These are phyloP conservation scores for Hartigia nigra DNA, from an alignment of 2,888 invertebrate species.

Conservation along the genomic window DNA sequence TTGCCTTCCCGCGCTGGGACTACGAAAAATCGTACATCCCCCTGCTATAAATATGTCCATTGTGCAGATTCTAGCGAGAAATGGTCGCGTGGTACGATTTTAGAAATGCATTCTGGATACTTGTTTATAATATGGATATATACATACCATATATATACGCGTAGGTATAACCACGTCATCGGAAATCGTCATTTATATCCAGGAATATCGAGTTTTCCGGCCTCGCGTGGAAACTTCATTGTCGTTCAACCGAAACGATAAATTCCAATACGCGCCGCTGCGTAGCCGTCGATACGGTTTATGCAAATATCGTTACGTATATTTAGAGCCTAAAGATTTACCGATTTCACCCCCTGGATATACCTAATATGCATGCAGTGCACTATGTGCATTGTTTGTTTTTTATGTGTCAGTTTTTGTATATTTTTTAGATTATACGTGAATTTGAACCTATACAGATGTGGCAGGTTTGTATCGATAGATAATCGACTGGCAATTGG, in stretches of 20 bases:
- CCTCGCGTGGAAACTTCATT: neutral
- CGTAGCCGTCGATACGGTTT: constrained; percentile 37
- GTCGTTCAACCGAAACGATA: constrained; percentile 30
- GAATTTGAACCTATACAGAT: neutral
- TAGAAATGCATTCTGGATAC: neutral
- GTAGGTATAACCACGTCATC: neutral
- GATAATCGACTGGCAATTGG: neutral
- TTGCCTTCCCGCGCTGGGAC: neutral
- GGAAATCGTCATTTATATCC: neutral
- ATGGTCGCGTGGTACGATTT: neutral
- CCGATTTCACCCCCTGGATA: constrained; percentile 3
- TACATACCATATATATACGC: neutral
- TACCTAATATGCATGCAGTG: neutral
- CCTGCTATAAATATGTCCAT: neutral
- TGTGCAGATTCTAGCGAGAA: neutral
- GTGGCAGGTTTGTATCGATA: neutral
- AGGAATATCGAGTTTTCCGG: neutral
- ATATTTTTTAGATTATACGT: neutral
- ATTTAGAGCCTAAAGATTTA: constrained; percentile 25
- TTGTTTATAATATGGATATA: neutral
- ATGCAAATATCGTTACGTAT: constrained; percentile 37
- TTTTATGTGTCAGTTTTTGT: neutral
- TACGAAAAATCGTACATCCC: neutral
- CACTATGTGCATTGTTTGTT: neutral
- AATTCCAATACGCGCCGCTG: constrained; percentile 30